phyloP scores from a whole-genome alignment of 2,113 vertebrate genomes.

The Prunella himalayana region DNA sequence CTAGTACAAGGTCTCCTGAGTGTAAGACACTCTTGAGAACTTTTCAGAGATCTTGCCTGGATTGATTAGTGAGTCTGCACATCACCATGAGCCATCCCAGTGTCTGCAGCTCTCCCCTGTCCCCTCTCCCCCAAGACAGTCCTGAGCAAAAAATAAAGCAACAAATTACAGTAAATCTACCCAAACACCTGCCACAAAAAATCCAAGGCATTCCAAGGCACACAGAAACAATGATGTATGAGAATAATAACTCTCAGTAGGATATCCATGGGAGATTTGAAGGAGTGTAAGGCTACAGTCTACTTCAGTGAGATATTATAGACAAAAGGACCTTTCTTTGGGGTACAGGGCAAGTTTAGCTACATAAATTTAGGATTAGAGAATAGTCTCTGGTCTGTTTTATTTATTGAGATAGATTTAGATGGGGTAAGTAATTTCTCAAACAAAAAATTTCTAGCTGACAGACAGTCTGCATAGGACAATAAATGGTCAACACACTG shows the following conservation, averaged over 20 bases:
- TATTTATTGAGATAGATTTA: background rate
- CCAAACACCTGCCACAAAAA: background rate
- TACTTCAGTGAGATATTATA: background rate
- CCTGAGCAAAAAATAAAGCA: background rate
- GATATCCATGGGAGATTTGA: background rate
- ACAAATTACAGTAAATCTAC: background rate
- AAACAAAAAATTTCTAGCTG: background rate
- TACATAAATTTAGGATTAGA: background rate
- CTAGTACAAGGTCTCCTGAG: background rate
- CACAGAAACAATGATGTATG: too few species aligned
- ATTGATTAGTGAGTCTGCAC: background rate
- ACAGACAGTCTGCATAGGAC: background rate
- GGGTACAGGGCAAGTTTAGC: background rate
- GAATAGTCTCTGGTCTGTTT: fast-evolving
- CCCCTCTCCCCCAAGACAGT: background rate
- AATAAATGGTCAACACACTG: fast-evolving
- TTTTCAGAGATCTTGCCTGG: background rate
- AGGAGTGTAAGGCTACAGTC: background rate
- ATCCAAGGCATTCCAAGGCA: fast-evolving
- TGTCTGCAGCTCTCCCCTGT: background rate
- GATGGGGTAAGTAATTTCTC: background rate
- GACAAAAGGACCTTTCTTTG: background rate
- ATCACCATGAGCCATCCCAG: fast-evolving
- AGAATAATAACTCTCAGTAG: background rate
- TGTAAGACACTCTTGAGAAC: background rate